A percentile compares a stretch with the other conserved stretches of the same genome.
Evolutionary conservation across 2,113 vertebrate genomes (phyloP).

Genomic region (Muntiacus muntjak): DNA sequence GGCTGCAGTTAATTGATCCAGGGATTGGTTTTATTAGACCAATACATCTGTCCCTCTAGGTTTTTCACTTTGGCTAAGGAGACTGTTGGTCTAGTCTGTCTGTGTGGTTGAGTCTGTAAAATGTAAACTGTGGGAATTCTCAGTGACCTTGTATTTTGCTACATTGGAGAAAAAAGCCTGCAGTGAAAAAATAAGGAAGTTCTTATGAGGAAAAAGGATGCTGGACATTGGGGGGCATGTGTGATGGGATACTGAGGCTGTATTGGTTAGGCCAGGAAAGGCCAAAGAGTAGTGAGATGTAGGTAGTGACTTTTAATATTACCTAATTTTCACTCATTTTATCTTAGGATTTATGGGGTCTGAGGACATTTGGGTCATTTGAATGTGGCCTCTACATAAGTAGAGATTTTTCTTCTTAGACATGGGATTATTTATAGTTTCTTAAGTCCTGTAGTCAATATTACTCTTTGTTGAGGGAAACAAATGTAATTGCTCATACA

Average conservation of each 20-base stretch:
- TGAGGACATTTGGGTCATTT: not conserved
- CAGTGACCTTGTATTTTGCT: not conserved
- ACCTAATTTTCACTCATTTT: not conserved
- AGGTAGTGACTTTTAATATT: not conserved
- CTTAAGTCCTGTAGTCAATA: not conserved
- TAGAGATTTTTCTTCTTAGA: not conserved
- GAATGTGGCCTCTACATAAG: not conserved
- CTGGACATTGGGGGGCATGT: accelerated
- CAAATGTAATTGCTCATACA: not conserved
- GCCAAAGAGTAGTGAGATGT: not conserved
- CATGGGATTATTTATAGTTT: not conserved
- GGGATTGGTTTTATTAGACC: not conserved
- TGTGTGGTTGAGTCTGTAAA: not conserved
- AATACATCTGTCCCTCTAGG: not conserved
- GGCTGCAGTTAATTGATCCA: not conserved
- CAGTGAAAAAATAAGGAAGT: not conserved
- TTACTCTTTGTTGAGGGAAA: not conserved
- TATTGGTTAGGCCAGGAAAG: not conserved
- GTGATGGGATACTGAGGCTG: accelerated
- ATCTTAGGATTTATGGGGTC: not conserved
- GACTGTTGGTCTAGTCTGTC: not conserved
- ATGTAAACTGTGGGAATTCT: not conserved
- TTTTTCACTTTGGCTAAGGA: not conserved
- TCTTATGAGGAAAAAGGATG: not conserved
- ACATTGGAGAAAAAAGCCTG: accelerated